These are phyloP conservation scores for Halictus ligatus DNA, from an alignment of 2,888 invertebrate genomes.

Conservation along the genomic window DNA sequence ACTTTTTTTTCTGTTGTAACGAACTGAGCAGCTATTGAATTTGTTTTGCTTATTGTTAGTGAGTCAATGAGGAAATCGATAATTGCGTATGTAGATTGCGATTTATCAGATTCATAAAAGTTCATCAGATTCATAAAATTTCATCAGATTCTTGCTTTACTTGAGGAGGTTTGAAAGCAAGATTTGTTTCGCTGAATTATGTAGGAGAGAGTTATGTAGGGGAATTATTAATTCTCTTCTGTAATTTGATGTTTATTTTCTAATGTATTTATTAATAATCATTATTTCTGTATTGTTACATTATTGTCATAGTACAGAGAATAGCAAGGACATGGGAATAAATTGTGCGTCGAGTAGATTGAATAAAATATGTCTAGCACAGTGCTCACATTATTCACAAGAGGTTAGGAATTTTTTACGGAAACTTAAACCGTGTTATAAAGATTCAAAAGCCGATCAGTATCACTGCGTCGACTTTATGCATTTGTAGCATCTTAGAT, in stretches of 20 bases:
- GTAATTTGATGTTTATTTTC: not conserved
- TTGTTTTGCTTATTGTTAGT: too few relatives aligned
- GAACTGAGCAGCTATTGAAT: too few relatives aligned
- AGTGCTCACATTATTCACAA: not conserved
- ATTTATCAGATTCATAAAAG: not conserved
- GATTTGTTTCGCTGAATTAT: not conserved
- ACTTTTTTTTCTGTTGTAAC: too few relatives aligned
- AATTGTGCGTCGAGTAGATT: not conserved
- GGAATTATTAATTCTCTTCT: not conserved
- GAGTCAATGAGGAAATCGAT: not conserved
- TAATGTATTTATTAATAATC: not conserved
- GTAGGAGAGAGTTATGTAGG: not conserved
- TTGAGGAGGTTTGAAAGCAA: not conserved
- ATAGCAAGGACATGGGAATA: not conserved
- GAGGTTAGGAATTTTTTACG: not conserved
- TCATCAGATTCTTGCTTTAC: not conserved
- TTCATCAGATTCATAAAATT: not conserved
- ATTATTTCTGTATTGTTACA: not conserved
- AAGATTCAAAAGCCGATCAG: not conserved
- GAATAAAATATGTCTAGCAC: not conserved
- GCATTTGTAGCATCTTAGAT: not conserved
- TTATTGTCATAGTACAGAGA: not conserved
- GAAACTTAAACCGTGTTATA: not conserved
- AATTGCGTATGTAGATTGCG: not conserved
- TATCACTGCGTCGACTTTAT: not conserved